phyloP scores from a whole-genome alignment of 2,797 vertebrate genomes.

The Australoheros facetus region DNA sequence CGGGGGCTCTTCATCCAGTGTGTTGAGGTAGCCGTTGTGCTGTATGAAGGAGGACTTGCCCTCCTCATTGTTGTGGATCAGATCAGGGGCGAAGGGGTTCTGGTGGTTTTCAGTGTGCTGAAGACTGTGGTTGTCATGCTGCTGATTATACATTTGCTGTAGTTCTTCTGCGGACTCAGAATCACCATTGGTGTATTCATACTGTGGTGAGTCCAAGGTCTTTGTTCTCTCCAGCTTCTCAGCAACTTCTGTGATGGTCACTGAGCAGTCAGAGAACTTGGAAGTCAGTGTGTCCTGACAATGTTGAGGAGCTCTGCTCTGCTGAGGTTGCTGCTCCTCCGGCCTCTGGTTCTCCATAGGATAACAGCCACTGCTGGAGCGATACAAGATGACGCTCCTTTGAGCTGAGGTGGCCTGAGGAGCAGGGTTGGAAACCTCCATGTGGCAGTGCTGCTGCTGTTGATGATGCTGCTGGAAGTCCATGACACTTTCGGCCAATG shows the following conservation, averaged over 20 bases:
- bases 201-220: slow-evolving; percentile 74
- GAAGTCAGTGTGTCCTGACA: slow-evolving; percentile 26
- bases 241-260: slow-evolving; percentile 77
- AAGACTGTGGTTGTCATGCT: slow-evolving; percentile 37
- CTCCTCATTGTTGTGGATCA: slow-evolving; percentile 78
- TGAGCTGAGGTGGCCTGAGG: slow-evolving; percentile 71
- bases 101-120: slow-evolving; percentile 59
- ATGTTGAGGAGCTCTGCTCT: slow-evolving; percentile 52
- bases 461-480: slow-evolving; percentile 75
- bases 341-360: slow-evolving; percentile 74
- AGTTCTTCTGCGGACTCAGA: slow-evolving; percentile 53
- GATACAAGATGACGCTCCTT: slow-evolving; percentile 85
- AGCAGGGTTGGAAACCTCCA: slow-evolving; percentile 53
- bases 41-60: slow-evolving; percentile 71
- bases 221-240: slow-evolving; percentile 79
- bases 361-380: slow-evolving; percentile 82
- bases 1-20: slow-evolving; percentile 78
- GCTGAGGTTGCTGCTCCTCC: slow-evolving; percentile 65
- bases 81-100: slow-evolving; percentile 77
- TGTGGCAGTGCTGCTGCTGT: slow-evolving; percentile 64
- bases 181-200: slow-evolving; percentile 60
- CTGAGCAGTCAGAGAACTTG: slow-evolving; percentile 70
- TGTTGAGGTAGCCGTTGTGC: slow-evolving; percentile 76
- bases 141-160: slow-evolving; percentile 54
- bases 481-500: slow-evolving; percentile 58